phyloP scores from a whole-genome alignment of 2,888 invertebrate genomes.

The Pimpla rufipes region DNA sequence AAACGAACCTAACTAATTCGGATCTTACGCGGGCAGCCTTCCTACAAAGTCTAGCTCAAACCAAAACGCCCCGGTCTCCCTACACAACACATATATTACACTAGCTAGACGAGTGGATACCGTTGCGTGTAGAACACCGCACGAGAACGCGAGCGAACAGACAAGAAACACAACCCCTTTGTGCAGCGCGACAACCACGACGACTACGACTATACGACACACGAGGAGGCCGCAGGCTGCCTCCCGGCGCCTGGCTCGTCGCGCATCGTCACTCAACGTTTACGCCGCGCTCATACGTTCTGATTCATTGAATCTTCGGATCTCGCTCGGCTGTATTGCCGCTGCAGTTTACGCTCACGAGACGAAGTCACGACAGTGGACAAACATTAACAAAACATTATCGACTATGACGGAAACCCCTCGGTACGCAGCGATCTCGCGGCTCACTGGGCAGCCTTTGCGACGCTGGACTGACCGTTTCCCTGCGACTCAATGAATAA shows the following conservation, averaged over 20 bases:
- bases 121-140: constrained; percentile 30
- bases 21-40: not conserved
- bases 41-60: not conserved
- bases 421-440: constrained; percentile 14
- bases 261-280: constrained; percentile 56
- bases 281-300: constrained; percentile 67
- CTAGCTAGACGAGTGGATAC: constrained; percentile 44
- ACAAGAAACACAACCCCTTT: constrained; percentile 61
- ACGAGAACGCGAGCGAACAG: constrained; percentile 53
- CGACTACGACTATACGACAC: constrained; percentile 36
- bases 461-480: constrained; percentile 27
- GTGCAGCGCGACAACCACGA: constrained; percentile 40
- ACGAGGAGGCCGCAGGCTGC: constrained; percentile 24
- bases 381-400: constrained; percentile 73
- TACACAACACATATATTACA: not conserved
- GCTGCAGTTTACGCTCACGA: constrained; percentile 49
- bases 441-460: constrained; percentile 30
- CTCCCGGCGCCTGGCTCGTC: constrained; percentile 48
- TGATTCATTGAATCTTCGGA: constrained; percentile 76
- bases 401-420: constrained; percentile 36
- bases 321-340: constrained; percentile 42
- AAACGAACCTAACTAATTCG: not conserved
- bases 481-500: constrained; percentile 37
- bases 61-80: not conserved
- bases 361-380: constrained; percentile 71